phyloP scores from a whole-genome alignment of 2,113 vertebrate genomes.

The Eurypyga helias region DNA sequence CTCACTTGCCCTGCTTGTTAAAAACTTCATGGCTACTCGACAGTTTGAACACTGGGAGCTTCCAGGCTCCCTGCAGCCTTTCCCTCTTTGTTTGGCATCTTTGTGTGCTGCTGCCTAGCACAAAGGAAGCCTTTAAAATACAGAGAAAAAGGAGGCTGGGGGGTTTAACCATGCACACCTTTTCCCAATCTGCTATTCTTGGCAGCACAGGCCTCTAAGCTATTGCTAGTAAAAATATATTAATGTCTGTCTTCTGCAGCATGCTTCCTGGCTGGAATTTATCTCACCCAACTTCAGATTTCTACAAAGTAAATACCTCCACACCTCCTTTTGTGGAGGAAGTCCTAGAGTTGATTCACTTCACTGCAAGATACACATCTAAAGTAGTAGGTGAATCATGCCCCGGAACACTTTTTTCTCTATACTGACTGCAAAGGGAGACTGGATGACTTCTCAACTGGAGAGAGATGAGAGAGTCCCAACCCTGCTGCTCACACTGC shows the following conservation, averaged over 20 bases:
- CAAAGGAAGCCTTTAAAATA: neutral
- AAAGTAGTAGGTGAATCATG: neutral
- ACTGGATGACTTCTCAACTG: neutral
- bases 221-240: neutral
- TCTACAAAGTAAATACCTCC: neutral
- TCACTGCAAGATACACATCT: neutral
- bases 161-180: neutral
- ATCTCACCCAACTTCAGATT: neutral
- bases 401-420: neutral
- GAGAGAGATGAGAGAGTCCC: neutral
- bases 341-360: conserved; percentile 16
- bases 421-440: neutral
- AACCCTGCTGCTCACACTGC: neutral
- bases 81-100: neutral
- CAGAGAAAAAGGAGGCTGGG: neutral
- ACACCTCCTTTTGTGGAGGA: conserved; percentile 32
- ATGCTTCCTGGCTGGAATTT: neutral
- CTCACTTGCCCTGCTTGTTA: neutral
- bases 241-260: neutral
- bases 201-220: neutral
- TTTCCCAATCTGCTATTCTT: conserved; percentile 3
- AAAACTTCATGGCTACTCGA: neutral
- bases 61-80: neutral
- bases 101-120: neutral
- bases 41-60: neutral